Evolutionary conservation across 2,888 invertebrate species (phyloP), one percentile per base, ranked within the genome.

Genomic region (Schrankia costaestrigalis): DNA sequence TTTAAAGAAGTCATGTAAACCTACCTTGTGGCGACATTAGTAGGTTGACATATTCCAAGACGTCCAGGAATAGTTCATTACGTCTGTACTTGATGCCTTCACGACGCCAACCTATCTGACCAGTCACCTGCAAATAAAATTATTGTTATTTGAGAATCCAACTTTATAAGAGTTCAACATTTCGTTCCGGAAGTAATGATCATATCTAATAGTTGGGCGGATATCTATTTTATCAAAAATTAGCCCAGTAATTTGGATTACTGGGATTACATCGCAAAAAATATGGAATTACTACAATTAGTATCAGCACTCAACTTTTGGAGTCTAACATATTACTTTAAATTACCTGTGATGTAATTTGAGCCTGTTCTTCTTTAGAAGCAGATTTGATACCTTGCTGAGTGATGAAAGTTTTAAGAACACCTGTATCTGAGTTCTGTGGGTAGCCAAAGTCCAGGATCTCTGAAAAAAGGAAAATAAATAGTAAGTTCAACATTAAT

Each of bases 371-470:
- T 73, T 99, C 99, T 77, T 99, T 99, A 11, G 98, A 98, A 56
- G 99, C 96, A 2, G 98, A 97, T 82, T 98, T 98, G 32, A 99
- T 97, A 41, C 99, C 99, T 83, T 99, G 98, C 76, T 99, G 99
- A 8, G 99, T 99, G 63, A 99, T 99, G 74, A 99, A 99, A 0
- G 98, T 99, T 83, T 99, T 99, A 63, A 99, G 84, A 8, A 99
- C 98, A 9, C 99, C 99, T 0, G 99, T 98, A 76, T 99, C 99
- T 0, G 99, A 99, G 80, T 99, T 99, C 87, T 99, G 99, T 0
- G 99, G 99, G 80, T 99, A 99, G 0, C 99, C 99, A 89, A 99
- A 99, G 80, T 99, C 99, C 48, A 99, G 89, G 69, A 99, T 98
- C 90, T 99, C 99, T 97, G 89, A n/a, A 65, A 52, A 33, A 18